Conservation (phyloP, 2,888 invertebrate genomes). For the Drosophila niveifrons region DNA sequence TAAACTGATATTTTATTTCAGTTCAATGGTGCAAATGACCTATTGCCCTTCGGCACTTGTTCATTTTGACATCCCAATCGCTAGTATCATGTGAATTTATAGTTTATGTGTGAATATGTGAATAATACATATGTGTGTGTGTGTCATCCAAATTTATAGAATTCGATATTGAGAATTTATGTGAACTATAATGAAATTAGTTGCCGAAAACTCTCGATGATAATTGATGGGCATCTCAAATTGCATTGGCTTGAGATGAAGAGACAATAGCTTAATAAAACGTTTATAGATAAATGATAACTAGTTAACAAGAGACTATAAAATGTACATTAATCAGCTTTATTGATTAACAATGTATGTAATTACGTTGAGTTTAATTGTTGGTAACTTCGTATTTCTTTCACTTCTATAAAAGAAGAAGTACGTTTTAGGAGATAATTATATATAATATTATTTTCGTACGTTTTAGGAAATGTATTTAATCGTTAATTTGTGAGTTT, state of each 20-base stretch:
- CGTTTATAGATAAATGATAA: neutral
- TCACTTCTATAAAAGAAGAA: too few species aligned
- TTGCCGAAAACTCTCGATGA: constrained; percentile 31
- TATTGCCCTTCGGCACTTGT: constrained; percentile 76
- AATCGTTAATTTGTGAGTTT: too few species aligned
- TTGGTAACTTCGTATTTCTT: too few species aligned
- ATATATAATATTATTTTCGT: too few species aligned
- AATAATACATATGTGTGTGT: constrained; percentile 4
- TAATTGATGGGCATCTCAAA: constrained; percentile 20
- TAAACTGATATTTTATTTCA: constrained; percentile 51
- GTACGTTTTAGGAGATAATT: too few species aligned
- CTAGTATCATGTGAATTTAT: constrained; percentile 3
- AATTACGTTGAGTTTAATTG: neutral
- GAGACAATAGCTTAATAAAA: constrained; percentile 1
- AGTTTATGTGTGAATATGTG: neutral
- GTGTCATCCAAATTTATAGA: constrained; percentile 9
- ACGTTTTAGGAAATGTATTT: too few species aligned
- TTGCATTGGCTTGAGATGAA: constrained; percentile 3
- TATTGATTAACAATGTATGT: neutral
- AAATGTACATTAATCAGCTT: neutral
- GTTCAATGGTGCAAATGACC: constrained; percentile 50
- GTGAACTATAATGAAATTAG: constrained; percentile 20
- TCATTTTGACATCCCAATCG: constrained; percentile 69
- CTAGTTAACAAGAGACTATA: neutral
- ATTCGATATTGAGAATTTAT: constrained; percentile 3